Evolutionary conservation across 2,888 invertebrate species (phyloP), one percentile per base, ranked within the genome.

Genomic region (Nephrocerus scutellatus): DNA sequence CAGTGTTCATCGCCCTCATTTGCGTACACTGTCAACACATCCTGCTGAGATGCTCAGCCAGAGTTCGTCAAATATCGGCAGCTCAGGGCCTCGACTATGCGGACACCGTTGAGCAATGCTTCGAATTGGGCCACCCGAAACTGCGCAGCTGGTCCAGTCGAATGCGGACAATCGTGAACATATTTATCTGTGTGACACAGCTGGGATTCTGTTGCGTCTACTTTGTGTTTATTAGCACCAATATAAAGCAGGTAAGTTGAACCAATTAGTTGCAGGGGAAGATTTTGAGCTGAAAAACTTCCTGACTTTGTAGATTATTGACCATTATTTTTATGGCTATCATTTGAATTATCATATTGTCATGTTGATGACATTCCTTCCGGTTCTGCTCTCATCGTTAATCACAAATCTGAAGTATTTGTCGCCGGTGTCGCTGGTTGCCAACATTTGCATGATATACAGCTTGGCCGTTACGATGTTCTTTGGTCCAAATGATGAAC

Each of bases 121-220:
- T 93, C 59, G 76, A 76, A 44, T 77, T 78, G 33, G 90, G 91
- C 1, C 87, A 89, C 0, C 62, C 70, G 2, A 62, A 68, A 20
- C 57, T 83, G n/a, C 73, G 80, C 26, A 72, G 71, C 16, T 74
- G 79, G 55, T 76, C 85, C 0, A 69, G 67, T 20, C 55, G 70
- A 7, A 82, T 84, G 75, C 79, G 80, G 70, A 73, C 72, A 21
- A 55, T 80, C 39, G 87, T 95, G 44, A 90, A 93, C 68, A 57
- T 78, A 10, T 93, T 93, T 70, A 77, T 97, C 37, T 87, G 91
- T 65, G 73, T 93, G 40, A 96, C 96, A n/a, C 97, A 97, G 70
- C 73, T 97, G 44, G 97, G 97, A 43, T 96, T 97, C 71, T 97
- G 97, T 68, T 95, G 93, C 66, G 88, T 96, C 19, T 97, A 97